Conservation (phyloP, 2,888 invertebrate genomes). For the Pyrgus malvae region DNA sequence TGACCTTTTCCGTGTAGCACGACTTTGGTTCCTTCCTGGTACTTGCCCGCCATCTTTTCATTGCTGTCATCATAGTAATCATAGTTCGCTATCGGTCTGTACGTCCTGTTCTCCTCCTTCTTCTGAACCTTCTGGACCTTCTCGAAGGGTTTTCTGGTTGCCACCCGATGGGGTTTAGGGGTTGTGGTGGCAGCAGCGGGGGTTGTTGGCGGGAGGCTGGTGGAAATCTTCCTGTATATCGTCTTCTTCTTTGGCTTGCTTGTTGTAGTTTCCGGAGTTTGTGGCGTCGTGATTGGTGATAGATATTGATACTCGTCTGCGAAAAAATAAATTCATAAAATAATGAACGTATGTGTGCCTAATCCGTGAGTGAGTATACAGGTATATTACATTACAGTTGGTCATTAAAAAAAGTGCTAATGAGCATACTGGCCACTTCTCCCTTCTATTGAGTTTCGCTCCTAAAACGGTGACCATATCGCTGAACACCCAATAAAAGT, state of each 20-base stretch:
- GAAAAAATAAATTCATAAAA: constrained; percentile 28
- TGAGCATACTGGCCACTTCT: no score
- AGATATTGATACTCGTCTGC: constrained; percentile 74
- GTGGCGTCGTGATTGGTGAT: constrained; percentile 60
- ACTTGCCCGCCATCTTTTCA: constrained; percentile 72
- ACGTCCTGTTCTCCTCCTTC: constrained; percentile 47
- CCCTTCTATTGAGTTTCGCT: no score
- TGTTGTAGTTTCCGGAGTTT: constrained; percentile 44
- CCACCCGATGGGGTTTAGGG: constrained; percentile 33
- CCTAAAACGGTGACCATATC: no score
- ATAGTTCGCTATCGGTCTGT: constrained; percentile 76
- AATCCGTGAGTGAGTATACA: no score
- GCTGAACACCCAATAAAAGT: no score
- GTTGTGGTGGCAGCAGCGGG: constrained; percentile 38
- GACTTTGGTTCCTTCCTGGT: constrained; percentile 80
- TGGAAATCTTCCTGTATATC: constrained; percentile 60
- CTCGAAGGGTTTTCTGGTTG: constrained; percentile 55
- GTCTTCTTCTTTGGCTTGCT: constrained; percentile 57
- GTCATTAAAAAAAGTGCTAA: no score
- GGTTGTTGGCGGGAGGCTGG: constrained; percentile 48
- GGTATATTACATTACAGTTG: no score
- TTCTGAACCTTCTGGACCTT: constrained; percentile 41
- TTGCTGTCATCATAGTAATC: constrained; percentile 87
- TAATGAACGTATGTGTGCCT: no score
- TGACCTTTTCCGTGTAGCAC: constrained; percentile 76